These are phyloP conservation scores for Colaptes auratus DNA, from an alignment of 2,113 vertebrate species.

Conservation along the genomic window DNA sequence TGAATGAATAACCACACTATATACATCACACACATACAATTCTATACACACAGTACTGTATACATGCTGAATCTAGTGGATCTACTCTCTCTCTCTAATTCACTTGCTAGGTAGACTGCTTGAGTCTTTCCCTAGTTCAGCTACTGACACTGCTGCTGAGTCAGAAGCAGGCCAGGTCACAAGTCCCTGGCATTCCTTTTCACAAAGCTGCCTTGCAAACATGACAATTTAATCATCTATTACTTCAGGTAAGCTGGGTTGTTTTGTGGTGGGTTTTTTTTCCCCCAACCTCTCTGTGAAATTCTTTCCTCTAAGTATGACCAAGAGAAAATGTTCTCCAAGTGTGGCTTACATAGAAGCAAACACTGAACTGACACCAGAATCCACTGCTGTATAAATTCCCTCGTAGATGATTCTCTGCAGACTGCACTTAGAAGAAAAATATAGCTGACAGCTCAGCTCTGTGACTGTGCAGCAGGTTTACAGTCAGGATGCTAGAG, in stretches of 20 bases:
- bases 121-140: not conserved
- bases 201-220: not conserved
- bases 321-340: not conserved
- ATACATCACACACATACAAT: not conserved
- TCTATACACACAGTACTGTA: not conserved
- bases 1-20: not conserved
- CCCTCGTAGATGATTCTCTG: not conserved
- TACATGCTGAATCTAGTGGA: not conserved
- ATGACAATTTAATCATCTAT: not conserved
- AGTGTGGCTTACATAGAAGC: not conserved
- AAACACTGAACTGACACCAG: not conserved
- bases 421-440: not conserved
- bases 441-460: not conserved
- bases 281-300: not conserved
- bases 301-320: not conserved
- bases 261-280: not conserved
- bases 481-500: not conserved
- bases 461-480: not conserved
- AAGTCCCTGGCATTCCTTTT: not conserved
- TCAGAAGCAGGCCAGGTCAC: not conserved
- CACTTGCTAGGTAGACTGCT: not conserved
- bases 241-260: not conserved
- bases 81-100: not conserved
- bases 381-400: not conserved
- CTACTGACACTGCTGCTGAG: not conserved